phyloP scores from a whole-genome alignment of 2,888 invertebrate species.

The Netelia fuscicornis region DNA sequence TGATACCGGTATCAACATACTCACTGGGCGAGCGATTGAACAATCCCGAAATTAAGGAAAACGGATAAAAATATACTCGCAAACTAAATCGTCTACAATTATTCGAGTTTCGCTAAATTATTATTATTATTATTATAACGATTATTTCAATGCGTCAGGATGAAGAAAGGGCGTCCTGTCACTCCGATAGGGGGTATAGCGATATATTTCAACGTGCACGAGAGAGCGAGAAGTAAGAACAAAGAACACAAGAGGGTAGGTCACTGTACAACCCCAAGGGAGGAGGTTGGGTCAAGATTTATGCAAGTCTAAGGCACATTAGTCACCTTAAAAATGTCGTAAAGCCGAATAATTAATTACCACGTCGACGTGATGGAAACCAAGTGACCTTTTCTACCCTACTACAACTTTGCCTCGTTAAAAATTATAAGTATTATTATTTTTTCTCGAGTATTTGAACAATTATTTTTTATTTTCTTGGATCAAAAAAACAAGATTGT shows the following conservation, averaged over 20 bases:
- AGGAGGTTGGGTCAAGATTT: constrained; percentile 73
- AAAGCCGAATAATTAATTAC: constrained; percentile 70
- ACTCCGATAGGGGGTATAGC: constrained; percentile 33
- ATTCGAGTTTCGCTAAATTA: background rate
- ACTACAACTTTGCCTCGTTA: background rate
- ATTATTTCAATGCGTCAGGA: constrained; percentile 19
- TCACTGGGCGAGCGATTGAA: constrained; percentile 29
- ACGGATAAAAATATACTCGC: background rate
- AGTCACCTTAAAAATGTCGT: constrained; percentile 72
- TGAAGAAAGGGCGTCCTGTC: background rate
- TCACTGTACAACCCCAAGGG: constrained; percentile 50
- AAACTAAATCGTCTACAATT: constrained; percentile 10
- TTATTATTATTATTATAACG: constrained; percentile 18
- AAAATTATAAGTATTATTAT: constrained; percentile 4
- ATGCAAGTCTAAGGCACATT: constrained; percentile 74
- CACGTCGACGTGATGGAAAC: constrained; percentile 15
- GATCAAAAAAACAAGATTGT: constrained; percentile 6
- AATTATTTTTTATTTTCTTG: background rate
- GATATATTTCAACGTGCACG: constrained; percentile 65
- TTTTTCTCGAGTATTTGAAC: constrained; percentile 3
- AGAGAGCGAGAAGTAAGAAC: constrained; percentile 44
- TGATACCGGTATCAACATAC: constrained; percentile 82
- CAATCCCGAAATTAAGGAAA: constrained; percentile 1
- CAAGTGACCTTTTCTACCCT: constrained; percentile 15
- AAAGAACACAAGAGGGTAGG: constrained; percentile 56